Evolutionary conservation across 1,140 invertebrate genomes (phyloP), one percentile per base, ranked within the genome.

Genomic region (Lutraria rhynchaena): DNA sequence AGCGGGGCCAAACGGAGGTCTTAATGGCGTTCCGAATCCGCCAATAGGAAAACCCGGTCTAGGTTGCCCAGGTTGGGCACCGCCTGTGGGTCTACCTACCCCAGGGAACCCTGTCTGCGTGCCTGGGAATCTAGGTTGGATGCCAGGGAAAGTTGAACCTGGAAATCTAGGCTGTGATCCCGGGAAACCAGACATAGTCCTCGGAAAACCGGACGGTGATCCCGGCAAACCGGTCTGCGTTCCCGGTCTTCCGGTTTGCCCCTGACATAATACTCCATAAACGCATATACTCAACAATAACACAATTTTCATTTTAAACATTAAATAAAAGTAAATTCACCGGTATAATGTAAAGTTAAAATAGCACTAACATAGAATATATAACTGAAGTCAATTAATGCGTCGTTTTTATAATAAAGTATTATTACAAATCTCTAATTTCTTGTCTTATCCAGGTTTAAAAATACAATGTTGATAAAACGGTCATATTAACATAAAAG

Each of bases 251-350:
- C 61, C 61, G 1, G 61, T 33, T 24, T 67, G 63, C 27, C 63
- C 63, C 22, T 65, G 63, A 35, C 63, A 37, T n/a, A 67, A 27
- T 31, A 49, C 41, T 41, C 63, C 63, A 17, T 4, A 27, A 17
- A 67, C 63, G n/a, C 63, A 67, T 15, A 17, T 27, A 63, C 33
- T 37, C 35, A 63, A 33, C 35, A 22, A n/a, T 22, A 29, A 63
- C 22, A 63, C n/a, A n/a, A 63, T 44, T 35, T 35, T 5, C 60
- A 63, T 63, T 63, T 13, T n/a, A n/a, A n/a, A n/a, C n/a, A n/a
- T n/a, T n/a, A n/a, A n/a, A n/a, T n/a, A n/a, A n/a, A n/a, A n/a
- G n/a, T n/a, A n/a, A n/a, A n/a, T n/a, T n/a, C n/a, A n/a, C n/a
- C n/a, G n/a, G n/a, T n/a, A n/a, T n/a, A n/a, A n/a, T n/a, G n/a